Conservation (phyloP, 2,888 invertebrate species). For the Agriopis aurantiaria region DNA sequence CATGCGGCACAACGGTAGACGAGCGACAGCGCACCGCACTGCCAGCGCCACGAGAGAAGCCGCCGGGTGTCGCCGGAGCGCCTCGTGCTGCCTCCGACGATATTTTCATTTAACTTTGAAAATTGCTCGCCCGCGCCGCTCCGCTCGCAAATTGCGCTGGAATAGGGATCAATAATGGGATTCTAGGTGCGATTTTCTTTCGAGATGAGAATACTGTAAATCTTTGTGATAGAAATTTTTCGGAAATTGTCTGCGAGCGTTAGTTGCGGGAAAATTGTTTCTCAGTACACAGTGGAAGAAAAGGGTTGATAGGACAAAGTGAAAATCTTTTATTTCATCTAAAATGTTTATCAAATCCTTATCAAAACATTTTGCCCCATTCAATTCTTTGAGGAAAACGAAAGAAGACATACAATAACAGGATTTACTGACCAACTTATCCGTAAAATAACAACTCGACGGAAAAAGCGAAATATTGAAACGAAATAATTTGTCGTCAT, state of each 20-base stretch:
- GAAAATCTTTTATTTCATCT: slow-evolving; percentile 3
- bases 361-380: slow-evolving; percentile 1
- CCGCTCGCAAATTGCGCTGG: slow-evolving; percentile 81
- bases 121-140: slow-evolving; percentile 77
- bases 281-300: background rate
- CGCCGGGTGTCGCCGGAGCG: background rate
- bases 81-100: slow-evolving; percentile 59
- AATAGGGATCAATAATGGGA: slow-evolving; percentile 84
- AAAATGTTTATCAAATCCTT: slow-evolving; percentile 4
- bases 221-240: slow-evolving; percentile 83
- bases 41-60: background rate
- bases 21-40: too few species aligned
- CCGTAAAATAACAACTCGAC: slow-evolving; percentile 32
- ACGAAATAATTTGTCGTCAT: slow-evolving; percentile 71
- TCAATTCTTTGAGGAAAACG: slow-evolving; percentile 17
- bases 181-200: slow-evolving; percentile 82
- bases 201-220: slow-evolving; percentile 78
- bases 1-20: too few species aligned
- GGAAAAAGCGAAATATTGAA: slow-evolving; percentile 50
- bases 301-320: slow-evolving; percentile 2
- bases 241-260: slow-evolving; percentile 75
- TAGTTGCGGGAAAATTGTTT: slow-evolving; percentile 39
- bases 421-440: slow-evolving; percentile 31
- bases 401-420: slow-evolving; percentile 13
- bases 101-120: slow-evolving; percentile 86